These are phyloP conservation scores for Dasyprocta punctata DNA, from an alignment of 2,113 vertebrate species.

Conservation along the genomic window DNA sequence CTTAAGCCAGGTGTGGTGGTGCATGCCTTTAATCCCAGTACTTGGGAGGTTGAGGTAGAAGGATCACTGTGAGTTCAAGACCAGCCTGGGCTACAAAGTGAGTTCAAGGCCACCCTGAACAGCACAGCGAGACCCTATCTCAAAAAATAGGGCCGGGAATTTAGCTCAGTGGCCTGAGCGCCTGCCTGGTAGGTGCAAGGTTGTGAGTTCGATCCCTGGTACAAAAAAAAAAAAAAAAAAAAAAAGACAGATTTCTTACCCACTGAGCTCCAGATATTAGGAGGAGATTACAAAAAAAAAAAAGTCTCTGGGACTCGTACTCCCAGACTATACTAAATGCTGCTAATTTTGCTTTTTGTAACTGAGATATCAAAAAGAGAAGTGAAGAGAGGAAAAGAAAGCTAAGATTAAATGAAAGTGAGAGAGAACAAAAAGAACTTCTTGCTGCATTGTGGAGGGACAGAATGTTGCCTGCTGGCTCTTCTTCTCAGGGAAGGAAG, in stretches of 20 bases:
- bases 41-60: no score
- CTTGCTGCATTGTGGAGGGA: background rate
- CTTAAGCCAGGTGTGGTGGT: no score
- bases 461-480: background rate
- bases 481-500: background rate
- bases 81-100: no score
- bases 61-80: no score
- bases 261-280: background rate
- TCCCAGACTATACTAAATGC: background rate
- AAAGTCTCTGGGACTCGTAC: background rate
- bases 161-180: no score
- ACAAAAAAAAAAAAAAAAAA: no score
- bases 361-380: background rate
- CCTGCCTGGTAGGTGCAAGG: no score
- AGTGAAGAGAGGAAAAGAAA: background rate
- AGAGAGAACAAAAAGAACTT: background rate
- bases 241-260: no score
- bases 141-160: no score
- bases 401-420: background rate
- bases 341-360: background rate
- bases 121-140: background rate
- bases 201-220: no score
- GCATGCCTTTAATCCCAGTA: no score
- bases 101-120: no score
- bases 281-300: background rate